These are phyloP conservation scores for Hylaeus anthracinus DNA, from an alignment of 1,140 invertebrate genomes.

Conservation along the genomic window DNA sequence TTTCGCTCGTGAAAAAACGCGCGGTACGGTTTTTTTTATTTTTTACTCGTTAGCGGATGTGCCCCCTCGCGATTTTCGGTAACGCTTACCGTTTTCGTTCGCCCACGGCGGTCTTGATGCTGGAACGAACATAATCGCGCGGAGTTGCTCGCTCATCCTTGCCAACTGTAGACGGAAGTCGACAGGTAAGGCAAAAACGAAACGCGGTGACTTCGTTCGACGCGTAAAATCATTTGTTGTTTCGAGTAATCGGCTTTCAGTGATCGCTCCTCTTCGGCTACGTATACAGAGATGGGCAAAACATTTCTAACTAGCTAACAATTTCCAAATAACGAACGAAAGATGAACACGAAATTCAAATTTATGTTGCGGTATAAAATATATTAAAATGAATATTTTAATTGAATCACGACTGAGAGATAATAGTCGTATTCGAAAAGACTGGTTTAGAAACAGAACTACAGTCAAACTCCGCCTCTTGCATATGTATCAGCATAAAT, in stretches of 20 bases:
- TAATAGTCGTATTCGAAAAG: too few relatives aligned
- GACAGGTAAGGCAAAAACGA: constrained; percentile 28
- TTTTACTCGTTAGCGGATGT: constrained; percentile 24
- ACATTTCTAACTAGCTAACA: too few relatives aligned
- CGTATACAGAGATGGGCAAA: too few relatives aligned
- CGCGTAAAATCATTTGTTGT: neutral
- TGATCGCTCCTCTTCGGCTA: constrained; percentile 1
- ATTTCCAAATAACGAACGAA: too few relatives aligned
- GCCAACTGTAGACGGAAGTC: constrained; percentile 17
- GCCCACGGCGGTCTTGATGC: constrained; percentile 16
- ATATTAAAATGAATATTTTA: too few relatives aligned
- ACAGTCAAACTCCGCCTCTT: too few relatives aligned
- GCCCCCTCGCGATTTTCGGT: constrained; percentile 19
- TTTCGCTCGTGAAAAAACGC: constrained; percentile 3
- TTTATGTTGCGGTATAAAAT: too few relatives aligned
- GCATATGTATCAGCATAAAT: too few relatives aligned
- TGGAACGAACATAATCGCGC: constrained; percentile 8
- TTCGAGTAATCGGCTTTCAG: neutral
- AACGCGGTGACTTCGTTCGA: neutral
- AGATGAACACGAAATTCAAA: too few relatives aligned
- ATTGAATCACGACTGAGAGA: too few relatives aligned
- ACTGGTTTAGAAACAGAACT: too few relatives aligned
- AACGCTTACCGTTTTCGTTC: neutral
- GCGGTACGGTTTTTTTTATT: neutral
- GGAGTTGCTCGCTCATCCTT: constrained; percentile 14